Evolutionary conservation across 2,888 invertebrate species (phyloP).

Genomic region (Drosophila histrio): DNA sequence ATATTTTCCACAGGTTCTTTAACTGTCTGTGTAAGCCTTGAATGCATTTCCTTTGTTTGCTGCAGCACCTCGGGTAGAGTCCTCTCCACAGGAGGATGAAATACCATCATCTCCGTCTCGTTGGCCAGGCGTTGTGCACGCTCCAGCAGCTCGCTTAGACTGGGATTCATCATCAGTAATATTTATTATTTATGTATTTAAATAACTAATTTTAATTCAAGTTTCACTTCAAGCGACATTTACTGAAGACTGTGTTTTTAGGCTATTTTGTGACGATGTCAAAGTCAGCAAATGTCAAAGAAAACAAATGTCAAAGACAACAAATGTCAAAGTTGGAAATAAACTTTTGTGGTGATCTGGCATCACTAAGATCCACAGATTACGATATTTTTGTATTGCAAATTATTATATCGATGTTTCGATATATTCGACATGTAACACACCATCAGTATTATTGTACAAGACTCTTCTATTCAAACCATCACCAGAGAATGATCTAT

Average conservation of each 20-base stretch:
- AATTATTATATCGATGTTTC: no score
- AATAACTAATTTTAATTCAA: background rate
- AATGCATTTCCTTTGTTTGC: background rate
- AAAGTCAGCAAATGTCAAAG: background rate
- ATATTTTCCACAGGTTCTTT: background rate
- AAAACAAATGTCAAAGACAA: background rate
- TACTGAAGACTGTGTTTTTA: background rate
- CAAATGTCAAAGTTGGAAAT: no score
- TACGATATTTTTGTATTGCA: no score
- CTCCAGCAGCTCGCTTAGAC: slow-evolving; percentile 1
- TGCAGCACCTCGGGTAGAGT: slow-evolving; percentile 1
- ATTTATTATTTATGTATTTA: background rate
- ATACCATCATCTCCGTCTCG: background rate
- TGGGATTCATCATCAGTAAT: background rate
- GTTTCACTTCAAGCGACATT: background rate
- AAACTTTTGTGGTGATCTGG: no score
- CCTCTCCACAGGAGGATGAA: background rate
- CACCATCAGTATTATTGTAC: no score
- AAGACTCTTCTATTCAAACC: no score
- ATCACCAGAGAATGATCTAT: no score
- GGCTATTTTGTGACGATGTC: background rate
- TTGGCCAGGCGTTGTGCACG: background rate
- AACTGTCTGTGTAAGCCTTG: background rate
- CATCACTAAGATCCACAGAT: no score
- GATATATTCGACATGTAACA: no score